Base-by-base conservation (phyloP, 2,797 vertebrate species). In the Pyrocephalus nanus region DNA sequence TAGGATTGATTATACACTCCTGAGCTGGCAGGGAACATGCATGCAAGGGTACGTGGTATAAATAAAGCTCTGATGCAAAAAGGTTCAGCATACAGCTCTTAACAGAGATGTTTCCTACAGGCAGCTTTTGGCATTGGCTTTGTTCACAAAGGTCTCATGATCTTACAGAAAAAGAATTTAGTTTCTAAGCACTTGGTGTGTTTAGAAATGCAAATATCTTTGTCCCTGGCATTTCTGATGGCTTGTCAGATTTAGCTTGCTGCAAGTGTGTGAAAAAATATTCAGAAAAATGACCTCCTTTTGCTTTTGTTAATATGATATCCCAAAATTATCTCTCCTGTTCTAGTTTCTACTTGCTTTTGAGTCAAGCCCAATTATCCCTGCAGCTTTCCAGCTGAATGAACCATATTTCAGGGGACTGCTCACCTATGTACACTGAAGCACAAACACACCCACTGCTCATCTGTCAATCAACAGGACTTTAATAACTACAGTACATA, bases 191-290 rank as follows among this genome's bases (percentile, higher is more conserved):
- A 76, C 30, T 79, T 90, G 64, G 16, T 53, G 38, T 81, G 70
- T 86, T 94, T 84, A 92, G 89, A 95, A 96, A 95, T 84, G 89
- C 82, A 94, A 91, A 93, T 89, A 85, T 55, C 85, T 92, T 85
- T 92, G 71, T 92, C 77, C 76, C 79, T 79, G 69, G 73, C n/a
- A 75, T 88, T 88, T 93, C 60, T 88, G 80, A 92, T 90, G 73
- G 79, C 45, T 91, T 92, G 94, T 92, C 90, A 93, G 75, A 80
- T 96, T 92, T 71, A 70, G 71, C 67, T 86, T 93, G 79, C 77
- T 82, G 7, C 47, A 76, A 75, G n/a, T 26, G 42, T 76, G 51
- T 2, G 18, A 92, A 93, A 94, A 93, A 67, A 67, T 58, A 88
- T 48, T 82, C 86, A 90, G 71, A 83, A 82, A 88, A 94, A 92